Evolutionary conservation across 2,113 vertebrate genomes (phyloP).

Genomic region (Typhlomys cinereus): DNA sequence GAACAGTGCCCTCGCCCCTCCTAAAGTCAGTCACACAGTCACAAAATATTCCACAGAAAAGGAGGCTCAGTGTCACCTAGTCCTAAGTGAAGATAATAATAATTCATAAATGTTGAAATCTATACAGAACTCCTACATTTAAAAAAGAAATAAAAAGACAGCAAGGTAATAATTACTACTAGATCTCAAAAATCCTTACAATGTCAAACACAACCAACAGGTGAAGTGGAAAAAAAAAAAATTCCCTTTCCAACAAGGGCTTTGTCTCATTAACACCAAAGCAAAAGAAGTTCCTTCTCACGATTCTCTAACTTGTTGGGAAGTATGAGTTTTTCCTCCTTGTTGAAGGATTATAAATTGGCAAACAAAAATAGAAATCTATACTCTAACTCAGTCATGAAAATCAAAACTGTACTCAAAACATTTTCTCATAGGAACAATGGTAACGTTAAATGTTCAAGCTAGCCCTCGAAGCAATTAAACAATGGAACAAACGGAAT

Average conservation of each 20-base stretch:
- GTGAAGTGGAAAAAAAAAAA: not conserved
- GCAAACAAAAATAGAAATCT: constrained; percentile 46
- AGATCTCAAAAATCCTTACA: constrained; percentile 46
- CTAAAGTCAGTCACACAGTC: constrained; percentile 25
- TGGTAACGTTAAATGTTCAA: constrained; percentile 45
- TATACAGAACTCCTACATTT: constrained; percentile 10
- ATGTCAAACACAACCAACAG: constrained; percentile 42
- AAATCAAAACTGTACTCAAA: constrained; percentile 56
- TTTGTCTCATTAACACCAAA: constrained; percentile 2
- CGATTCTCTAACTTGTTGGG: not conserved
- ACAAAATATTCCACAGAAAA: constrained; percentile 30
- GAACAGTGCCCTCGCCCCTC: not conserved
- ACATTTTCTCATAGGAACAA: constrained; percentile 46
- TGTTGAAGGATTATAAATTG: not conserved
- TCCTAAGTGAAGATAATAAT: not conserved
- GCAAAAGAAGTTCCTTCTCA: not conserved
- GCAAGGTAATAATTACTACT: not conserved
- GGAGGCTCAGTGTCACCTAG: not conserved
- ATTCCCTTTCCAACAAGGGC: not conserved
- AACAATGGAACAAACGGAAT: constrained; percentile 31
- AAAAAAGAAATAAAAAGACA: constrained; percentile 1
- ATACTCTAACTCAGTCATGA: constrained; percentile 39
- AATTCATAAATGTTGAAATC: not conserved
- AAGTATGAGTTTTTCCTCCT: not conserved
- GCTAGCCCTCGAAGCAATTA: constrained; percentile 37